A percentile compares a stretch with the other conserved stretches of the same genome.
phyloP scores from a whole-genome alignment of 1,140 invertebrate species.

The Vanessa tameamea region DNA sequence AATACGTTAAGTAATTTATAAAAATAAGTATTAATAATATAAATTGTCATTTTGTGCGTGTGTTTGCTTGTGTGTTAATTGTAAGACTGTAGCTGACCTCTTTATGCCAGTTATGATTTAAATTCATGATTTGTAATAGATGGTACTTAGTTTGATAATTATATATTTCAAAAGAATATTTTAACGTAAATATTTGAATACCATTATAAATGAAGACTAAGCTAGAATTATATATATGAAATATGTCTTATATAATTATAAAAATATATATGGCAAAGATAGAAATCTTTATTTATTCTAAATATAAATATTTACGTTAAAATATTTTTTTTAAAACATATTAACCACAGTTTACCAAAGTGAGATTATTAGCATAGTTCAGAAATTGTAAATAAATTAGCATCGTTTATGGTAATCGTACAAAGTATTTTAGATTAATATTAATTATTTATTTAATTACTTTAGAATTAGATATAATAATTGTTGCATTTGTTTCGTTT shows the following conservation, averaged over 20 bases:
- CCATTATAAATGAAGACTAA: background rate
- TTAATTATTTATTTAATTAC: slow-evolving; percentile 67
- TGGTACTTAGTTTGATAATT: slow-evolving; percentile 4
- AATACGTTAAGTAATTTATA: slow-evolving; percentile 7
- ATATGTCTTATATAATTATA: background rate
- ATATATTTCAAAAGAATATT: slow-evolving; percentile 8
- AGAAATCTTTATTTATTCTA: too few species aligned
- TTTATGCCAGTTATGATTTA: slow-evolving; percentile 9
- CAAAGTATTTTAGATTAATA: slow-evolving; percentile 74
- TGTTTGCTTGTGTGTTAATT: slow-evolving; percentile 15
- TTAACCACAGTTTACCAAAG: slow-evolving; percentile 82
- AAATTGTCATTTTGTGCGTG: background rate
- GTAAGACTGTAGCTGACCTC: slow-evolving; percentile 10
- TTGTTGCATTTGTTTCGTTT: slow-evolving; percentile 78
- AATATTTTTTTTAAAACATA: slow-evolving; percentile 38
- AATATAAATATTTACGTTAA: slow-evolving; percentile 20
- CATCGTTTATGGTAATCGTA: slow-evolving; percentile 55
- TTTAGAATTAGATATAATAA: slow-evolving; percentile 52
- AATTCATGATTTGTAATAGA: slow-evolving; percentile 17
- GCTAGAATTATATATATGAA: background rate
- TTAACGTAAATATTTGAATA: slow-evolving; percentile 15
- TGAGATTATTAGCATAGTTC: slow-evolving; percentile 79
- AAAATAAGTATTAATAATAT: slow-evolving; percentile 8
- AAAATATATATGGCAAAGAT: background rate
- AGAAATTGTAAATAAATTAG: slow-evolving; percentile 49